Conservation (phyloP, 30 jellyfish, hydroid and myxozoan genomes). For the Turritopsis rubra region DNA sequence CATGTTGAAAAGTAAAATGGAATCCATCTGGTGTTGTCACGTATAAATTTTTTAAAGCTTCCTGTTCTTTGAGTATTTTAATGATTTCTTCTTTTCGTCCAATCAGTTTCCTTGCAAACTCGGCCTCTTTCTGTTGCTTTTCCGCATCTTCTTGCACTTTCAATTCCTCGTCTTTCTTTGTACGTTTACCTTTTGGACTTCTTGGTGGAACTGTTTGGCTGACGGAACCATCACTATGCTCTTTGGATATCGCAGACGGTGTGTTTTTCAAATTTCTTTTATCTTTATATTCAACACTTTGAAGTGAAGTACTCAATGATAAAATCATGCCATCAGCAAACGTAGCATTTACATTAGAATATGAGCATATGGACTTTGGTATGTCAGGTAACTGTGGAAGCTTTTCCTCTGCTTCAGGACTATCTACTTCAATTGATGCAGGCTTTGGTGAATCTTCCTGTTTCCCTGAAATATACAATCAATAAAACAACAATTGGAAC, state of each 20-base stretch:
- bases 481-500: no score
- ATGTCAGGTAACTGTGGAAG: slow-evolving; percentile 26
- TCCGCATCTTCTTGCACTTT: slow-evolving; percentile 17
- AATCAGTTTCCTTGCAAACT: slow-evolving; percentile 41
- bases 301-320: slow-evolving; percentile 3
- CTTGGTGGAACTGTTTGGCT: background rate
- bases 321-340: slow-evolving; percentile 28
- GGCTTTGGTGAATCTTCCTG: background rate
- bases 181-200: slow-evolving; percentile 25
- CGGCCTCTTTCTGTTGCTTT: slow-evolving; percentile 41
- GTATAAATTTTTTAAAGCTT: slow-evolving; percentile 29
- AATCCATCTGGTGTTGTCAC: slow-evolving; percentile 77
- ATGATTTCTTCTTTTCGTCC: slow-evolving; percentile 43
- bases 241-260: background rate
- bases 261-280: background rate
- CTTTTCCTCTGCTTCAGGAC: background rate
- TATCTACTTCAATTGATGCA: background rate
- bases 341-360: slow-evolving; percentile 18
- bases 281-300: background rate
- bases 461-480: background rate
- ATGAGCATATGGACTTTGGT: background rate
- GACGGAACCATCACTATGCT: background rate
- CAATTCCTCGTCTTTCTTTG: slow-evolving; percentile 13
- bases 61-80: slow-evolving; percentile 21
- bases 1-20: slow-evolving; percentile 47